Evolutionary conservation across 1,140 invertebrate genomes (phyloP), one percentile per base, ranked within the genome.

Genomic region (Hydropsyche tenuis): DNA sequence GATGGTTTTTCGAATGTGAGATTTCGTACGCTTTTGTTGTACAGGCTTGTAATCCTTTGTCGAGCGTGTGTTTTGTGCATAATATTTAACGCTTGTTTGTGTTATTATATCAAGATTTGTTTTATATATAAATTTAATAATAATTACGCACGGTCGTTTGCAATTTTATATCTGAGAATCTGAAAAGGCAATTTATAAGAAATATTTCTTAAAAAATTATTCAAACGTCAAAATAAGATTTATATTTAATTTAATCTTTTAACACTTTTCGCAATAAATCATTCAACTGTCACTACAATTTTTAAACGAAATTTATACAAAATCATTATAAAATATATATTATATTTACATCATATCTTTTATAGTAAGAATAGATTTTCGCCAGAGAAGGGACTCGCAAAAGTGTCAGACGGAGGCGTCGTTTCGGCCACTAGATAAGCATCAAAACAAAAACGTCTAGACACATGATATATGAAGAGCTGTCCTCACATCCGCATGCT

Each of bases 371-470:
- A 5, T 5, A 2, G n/a, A 20, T 5, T 53, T 11, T 20, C 20
- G 1, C 48, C 16, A 20, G 16, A 20, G 48, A n/a, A 53, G 20
- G 48, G 48, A 9, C 48, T 6, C 48, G 30, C 3, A 37, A 9
- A 53, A 53, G n/a, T 53, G 48, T 53, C 48, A 16, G 30, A 37
- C 20, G 48, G 16, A 53, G 18, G 48, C 48, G 48, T 53, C 20
- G 48, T 53, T 20, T 53, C 48, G 9, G 6, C 16, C n/a, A 20
- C n/a, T 16, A 18, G 48, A 53, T 53, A 53, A 18, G 48, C 48
- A 53, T 53, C 48, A 53, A 53, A 18, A 53, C 48, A 53, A 53
- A 53, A 53, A 53, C n/a, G 48, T 53, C 20, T n/a, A 18, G 12
- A 14, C 12, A 48, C 46, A 18, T 48, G 46, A 18, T 3, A 20